A percentile compares a stretch with the other conserved stretches of the same genome.
Evolutionary conservation across 2,113 vertebrate species (phyloP).

Genomic region (Peromyscus polionotus): DNA sequence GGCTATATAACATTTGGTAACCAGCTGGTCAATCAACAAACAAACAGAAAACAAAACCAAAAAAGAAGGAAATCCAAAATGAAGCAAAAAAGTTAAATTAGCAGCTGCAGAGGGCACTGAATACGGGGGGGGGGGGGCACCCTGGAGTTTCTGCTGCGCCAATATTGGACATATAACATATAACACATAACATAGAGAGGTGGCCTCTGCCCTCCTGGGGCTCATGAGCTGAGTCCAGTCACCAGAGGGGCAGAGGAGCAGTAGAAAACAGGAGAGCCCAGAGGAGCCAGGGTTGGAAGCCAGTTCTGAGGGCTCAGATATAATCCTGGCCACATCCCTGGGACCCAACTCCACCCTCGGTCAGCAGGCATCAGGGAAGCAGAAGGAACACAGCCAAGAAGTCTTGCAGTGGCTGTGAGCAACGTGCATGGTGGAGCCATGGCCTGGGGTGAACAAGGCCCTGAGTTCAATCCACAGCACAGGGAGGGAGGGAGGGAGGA

Average conservation of each 20-base stretch:
- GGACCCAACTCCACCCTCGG: not conserved
- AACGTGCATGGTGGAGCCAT: too few species aligned
- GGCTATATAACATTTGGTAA: not conserved
- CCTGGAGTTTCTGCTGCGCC: not conserved
- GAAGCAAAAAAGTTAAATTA: not conserved
- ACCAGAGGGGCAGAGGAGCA: not conserved
- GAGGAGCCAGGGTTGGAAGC: not conserved
- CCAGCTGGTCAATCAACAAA: too few species aligned
- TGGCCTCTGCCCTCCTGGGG: not conserved
- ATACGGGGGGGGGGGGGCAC: not conserved
- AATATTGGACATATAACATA: rapidly evolving
- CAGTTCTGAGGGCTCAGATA: not conserved
- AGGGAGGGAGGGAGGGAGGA: not conserved
- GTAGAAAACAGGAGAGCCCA: not conserved
- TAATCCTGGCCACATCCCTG: not conserved
- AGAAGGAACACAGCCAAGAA: not conserved
- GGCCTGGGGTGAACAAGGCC: not conserved
- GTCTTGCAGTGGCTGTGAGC: too few species aligned
- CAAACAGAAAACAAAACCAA: not conserved
- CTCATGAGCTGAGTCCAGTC: not conserved
- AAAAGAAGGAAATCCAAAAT: not conserved
- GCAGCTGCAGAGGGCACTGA: not conserved
- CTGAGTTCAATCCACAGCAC: not conserved
- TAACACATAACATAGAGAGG: rapidly evolving
- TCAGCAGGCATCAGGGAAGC: not conserved